Conservation (phyloP, 2,888 invertebrate species). For the Colostygia pectinataria region DNA sequence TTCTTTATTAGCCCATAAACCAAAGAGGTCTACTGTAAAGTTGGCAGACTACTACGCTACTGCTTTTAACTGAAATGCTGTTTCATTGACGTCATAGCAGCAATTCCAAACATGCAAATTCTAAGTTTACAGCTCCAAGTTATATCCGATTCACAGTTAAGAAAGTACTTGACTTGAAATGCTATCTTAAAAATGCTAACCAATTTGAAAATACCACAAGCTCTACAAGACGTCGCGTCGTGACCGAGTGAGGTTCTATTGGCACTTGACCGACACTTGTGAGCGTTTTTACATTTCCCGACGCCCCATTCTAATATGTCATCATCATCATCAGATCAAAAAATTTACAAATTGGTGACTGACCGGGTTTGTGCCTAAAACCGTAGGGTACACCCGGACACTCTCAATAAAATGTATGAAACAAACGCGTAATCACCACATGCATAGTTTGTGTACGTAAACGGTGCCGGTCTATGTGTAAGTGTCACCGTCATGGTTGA, state of each 20-base stretch:
- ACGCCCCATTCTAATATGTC: background rate
- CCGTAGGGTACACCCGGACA: too few species aligned
- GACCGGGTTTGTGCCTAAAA: too few species aligned
- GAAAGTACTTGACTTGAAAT: conserved; percentile 4
- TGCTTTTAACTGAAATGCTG: background rate
- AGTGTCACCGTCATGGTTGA: too few species aligned
- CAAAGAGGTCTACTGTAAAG: too few species aligned
- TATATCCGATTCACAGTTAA: background rate
- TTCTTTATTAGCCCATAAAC: too few species aligned
- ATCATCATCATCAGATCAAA: too few species aligned
- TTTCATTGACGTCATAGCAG: conserved; percentile 19
- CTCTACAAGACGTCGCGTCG: conserved; percentile 1
- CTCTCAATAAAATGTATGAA: too few species aligned
- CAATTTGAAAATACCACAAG: conserved; percentile 15
- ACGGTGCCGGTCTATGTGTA: too few species aligned
- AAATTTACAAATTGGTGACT: too few species aligned
- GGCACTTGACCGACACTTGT: conserved; percentile 41
- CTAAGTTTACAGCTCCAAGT: background rate
- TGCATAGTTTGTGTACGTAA: too few species aligned
- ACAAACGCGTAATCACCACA: too few species aligned
- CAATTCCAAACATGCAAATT: conserved; percentile 5
- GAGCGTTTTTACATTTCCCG: background rate
- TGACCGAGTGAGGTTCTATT: conserved; percentile 30
- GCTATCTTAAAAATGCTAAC: conserved; percentile 11
- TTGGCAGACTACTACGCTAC: background rate